Conservation (phyloP, 2,888 invertebrate species). For the Phasia obesa region DNA sequence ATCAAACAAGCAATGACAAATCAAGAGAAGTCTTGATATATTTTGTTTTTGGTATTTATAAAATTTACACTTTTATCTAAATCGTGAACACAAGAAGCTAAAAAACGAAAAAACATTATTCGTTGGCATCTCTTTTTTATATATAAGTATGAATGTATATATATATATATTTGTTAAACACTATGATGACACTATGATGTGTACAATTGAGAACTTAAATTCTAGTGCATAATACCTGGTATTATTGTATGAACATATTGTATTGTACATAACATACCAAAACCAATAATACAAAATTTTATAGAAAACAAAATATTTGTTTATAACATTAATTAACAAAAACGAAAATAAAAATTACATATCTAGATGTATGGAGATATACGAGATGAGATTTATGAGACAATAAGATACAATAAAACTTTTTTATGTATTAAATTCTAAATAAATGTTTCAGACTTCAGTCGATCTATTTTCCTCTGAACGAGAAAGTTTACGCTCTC, state of each 20-base stretch:
- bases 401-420: slow-evolving; percentile 5
- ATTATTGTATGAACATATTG: background rate
- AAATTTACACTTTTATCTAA: too few species aligned
- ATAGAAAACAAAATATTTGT: background rate
- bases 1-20: too few species aligned
- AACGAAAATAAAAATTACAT: background rate
- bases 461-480: slow-evolving; percentile 83
- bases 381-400: background rate
- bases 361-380: background rate
- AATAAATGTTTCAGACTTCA: slow-evolving; percentile 77
- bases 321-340: background rate
- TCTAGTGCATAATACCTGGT: background rate
- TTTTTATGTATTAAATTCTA: slow-evolving; percentile 1
- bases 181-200: background rate
- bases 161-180: too few species aligned
- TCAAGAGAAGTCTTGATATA: too few species aligned
- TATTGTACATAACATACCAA: background rate
- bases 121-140: too few species aligned
- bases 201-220: background rate
- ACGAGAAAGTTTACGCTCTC: slow-evolving; percentile 84
- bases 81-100: too few species aligned
- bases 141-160: too few species aligned
- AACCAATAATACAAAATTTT: background rate
- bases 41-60: too few species aligned
- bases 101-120: too few species aligned